Evolutionary conservation across 2,797 vertebrate genomes (phyloP).

Genomic region (Sebastes vulpes): DNA sequence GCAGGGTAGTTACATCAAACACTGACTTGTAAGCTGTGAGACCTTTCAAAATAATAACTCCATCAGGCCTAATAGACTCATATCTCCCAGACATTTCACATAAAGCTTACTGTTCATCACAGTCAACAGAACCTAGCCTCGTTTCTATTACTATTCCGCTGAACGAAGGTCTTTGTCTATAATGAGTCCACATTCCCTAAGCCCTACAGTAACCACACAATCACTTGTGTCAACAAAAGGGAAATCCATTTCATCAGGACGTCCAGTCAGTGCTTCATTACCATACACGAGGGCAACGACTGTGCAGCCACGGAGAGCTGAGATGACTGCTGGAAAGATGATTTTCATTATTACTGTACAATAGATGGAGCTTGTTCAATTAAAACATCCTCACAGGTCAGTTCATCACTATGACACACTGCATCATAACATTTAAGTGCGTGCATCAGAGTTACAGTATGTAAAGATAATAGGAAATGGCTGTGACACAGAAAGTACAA

Average conservation of each 20-base stretch:
- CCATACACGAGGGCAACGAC: slow-evolving; percentile 57
- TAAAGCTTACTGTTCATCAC: slow-evolving; percentile 54
- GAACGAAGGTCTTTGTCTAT: slow-evolving; percentile 70
- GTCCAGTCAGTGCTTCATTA: slow-evolving; percentile 72
- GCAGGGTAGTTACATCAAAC: slow-evolving; percentile 49
- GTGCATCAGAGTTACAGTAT: not conserved
- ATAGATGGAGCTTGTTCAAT: slow-evolving; percentile 40
- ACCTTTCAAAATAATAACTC: slow-evolving; percentile 55
- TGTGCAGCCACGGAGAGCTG: slow-evolving; percentile 38
- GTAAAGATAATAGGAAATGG: not conserved
- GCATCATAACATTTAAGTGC: slow-evolving; percentile 15
- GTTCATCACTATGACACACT: slow-evolving; percentile 16
- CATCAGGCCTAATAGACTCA: slow-evolving; percentile 56
- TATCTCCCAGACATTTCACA: slow-evolving; percentile 56
- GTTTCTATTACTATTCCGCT: slow-evolving; percentile 58
- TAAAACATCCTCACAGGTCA: slow-evolving; percentile 36
- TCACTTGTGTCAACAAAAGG: slow-evolving; percentile 80
- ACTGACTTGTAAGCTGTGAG: slow-evolving; percentile 42
- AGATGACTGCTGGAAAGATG: slow-evolving; percentile 23
- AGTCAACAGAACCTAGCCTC: slow-evolving; percentile 43
- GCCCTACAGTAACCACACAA: slow-evolving; percentile 78
- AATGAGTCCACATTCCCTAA: slow-evolving; percentile 76
- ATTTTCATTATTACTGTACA: slow-evolving; percentile 36
- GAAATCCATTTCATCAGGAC: slow-evolving; percentile 80
- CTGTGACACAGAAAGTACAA: not conserved